Evolutionary conservation across 2,888 invertebrate species (phyloP), one percentile per base, ranked within the genome.

Genomic region (Coleophora deauratella): DNA sequence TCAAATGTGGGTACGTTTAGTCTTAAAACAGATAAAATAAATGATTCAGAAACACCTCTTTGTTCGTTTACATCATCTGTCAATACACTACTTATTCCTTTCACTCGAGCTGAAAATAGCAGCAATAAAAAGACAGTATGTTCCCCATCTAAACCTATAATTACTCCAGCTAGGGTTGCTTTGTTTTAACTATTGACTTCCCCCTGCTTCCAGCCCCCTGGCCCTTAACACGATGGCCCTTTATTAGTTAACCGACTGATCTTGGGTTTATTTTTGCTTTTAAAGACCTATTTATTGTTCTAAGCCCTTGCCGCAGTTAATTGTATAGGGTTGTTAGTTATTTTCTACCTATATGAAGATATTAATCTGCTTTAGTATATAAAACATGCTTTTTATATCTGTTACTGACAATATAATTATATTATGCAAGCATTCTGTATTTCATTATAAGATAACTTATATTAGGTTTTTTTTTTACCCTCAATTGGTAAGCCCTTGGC

Each of bases 71-170:
- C 21, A 21, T 21, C 21, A 21, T 21, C 21, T 4, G 21, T 21
- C 21, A 21, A 21, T 21, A 21, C 21, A 21, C 21, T 30, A 39
- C 40, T 35, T 35, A 44, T 31, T 37, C 15, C 38, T 38, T 42
- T 8, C 37, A 37, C 31, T 35, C 34, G 48, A 48, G 49, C 43
- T 47, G 45, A 52, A 54, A 53, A 49, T 43, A 51, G 46, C 41
- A 61, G 63, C 68, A 66, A 67, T 71, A 68, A 77, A 75, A 74
- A 71, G 66, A 66, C 74, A 67, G 63, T 64, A 62, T 67, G 61
- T 57, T 60, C 66, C 63, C 58, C 55, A 57, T 62, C 65, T 60
- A 58, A 69, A 64, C 69, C 73, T 65, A 78, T 81, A 76, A 78
- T 79, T 72, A 77, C 79, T 71, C 62, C 56, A 57, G 59, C 54